Base-by-base conservation (phyloP, 2,797 vertebrate genomes). In the Euphonia xanthogaster region DNA sequence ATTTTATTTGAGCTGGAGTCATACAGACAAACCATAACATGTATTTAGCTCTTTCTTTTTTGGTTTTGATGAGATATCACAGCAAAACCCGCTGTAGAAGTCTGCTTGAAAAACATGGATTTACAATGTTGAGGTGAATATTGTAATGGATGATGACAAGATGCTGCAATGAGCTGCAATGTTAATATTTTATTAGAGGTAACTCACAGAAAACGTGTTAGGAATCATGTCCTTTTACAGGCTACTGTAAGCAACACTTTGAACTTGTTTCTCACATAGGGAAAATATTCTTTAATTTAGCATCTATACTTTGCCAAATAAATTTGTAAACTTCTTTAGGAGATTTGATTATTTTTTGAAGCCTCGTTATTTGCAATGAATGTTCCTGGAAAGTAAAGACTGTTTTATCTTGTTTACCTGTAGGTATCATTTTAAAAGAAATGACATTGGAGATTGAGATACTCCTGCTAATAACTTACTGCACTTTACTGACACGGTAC, bases 1-100 rank as follows among this genome's bases (percentile, higher is more conserved):
- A 97, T 98, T 98, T 97, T 96, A 95, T 96, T 97, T 98, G 95
- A 97, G 94, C 95, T 93, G 76, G 89, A 97, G 72, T 97, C 92
- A n/a, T 93, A 76, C 91, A 94, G 95, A 95, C 95, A 95, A 96
- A 95, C 93, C 97, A 96, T 97, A 96, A 94, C 96, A 93, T 76
- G 81, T 23, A 61, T 94, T 95, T 97, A 89, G 67, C 72, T 93
- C 35, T 95, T 90, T 85, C 60, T 88, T 60, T 84, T 94, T 89
- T 60, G 53, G 88, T 95, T 97, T 95, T 91, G 84, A 95, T 85
- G 94, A 39, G 62, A 87, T 88, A 88, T 76, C 91, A 84, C 66
- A 89, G 74, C 50, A 93, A 87, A 95, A 21, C 51, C 78, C 86
- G 83, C 63, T 93, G 87, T 90, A 68, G 92, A 95, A 85, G 83